A percentile compares a stretch with the other conserved stretches of the same genome.
Evolutionary conservation across 2,797 vertebrate genomes (phyloP).

Genomic region (Urophycis tenuis): DNA sequence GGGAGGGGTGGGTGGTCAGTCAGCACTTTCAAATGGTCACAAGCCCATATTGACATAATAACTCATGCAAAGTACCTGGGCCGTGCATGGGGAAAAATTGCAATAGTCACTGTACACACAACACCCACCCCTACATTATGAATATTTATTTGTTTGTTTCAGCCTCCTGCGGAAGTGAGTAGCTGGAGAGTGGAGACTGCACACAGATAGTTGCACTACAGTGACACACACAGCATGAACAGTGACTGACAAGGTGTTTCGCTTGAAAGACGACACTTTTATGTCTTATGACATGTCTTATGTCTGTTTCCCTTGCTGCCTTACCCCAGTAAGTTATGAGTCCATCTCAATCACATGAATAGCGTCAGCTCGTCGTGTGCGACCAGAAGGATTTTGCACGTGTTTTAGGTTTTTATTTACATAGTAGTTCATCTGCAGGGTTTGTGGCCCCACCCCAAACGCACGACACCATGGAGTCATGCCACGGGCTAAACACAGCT

Average conservation of each 20-base stretch:
- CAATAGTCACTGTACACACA: not conserved
- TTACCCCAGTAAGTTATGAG: too few relatives aligned
- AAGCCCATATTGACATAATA: constrained; percentile 47
- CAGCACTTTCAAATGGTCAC: constrained; percentile 42
- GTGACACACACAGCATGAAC: not conserved
- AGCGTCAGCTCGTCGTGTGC: not conserved
- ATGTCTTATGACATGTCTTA: too few relatives aligned
- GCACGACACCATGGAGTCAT: not conserved
- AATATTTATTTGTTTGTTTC: not conserved
- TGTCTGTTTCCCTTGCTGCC: not conserved
- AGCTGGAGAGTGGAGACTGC: not conserved
- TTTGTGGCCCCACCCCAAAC: not conserved
- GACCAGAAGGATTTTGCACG: too few relatives aligned
- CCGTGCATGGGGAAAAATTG: too few relatives aligned
- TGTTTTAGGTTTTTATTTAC: not conserved
- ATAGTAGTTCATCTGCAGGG: not conserved
- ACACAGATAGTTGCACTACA: not conserved
- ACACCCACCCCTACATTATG: constrained; percentile 10
- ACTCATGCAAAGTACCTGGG: constrained; percentile 62
- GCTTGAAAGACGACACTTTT: not conserved
- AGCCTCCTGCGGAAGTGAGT: not conserved
- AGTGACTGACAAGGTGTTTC: not conserved
- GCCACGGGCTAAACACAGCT: not conserved
- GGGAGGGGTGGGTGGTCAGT: constrained; percentile 42
- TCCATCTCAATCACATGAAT: not conserved